Percentiles rank a stretch among this genome's conserved stretches.
Conservation (phyloP, 1,140 invertebrate species). For the Anoplophora glabripennis region DNA sequence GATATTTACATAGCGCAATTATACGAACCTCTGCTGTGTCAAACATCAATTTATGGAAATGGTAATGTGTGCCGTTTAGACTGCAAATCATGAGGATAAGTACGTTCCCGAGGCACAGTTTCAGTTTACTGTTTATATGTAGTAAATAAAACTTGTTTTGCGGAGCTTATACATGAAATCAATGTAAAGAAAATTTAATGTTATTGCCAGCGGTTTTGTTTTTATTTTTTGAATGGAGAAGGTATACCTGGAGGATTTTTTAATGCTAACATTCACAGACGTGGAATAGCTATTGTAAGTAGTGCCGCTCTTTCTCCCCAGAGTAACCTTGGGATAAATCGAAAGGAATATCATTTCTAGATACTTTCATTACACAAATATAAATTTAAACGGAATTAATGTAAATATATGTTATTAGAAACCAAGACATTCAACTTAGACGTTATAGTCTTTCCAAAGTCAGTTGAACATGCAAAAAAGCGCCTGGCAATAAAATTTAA, state of each 20-base stretch:
- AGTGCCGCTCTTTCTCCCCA: too few relatives aligned
- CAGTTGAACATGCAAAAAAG: too few relatives aligned
- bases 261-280: too few relatives aligned
- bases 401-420: too few relatives aligned
- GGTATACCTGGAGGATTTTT: not conserved
- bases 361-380: too few relatives aligned
- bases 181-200: slow-evolving; percentile 11
- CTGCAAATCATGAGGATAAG: slow-evolving; percentile 8
- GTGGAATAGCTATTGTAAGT: too few relatives aligned
- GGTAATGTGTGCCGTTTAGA: not conserved
- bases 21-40: not conserved
- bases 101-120: not conserved
- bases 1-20: not conserved
- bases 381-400: too few relatives aligned
- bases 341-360: too few relatives aligned
- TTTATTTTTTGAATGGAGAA: not conserved
- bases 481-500: too few relatives aligned
- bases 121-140: slow-evolving; percentile 5
- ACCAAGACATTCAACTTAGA: too few relatives aligned
- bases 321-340: too few relatives aligned
- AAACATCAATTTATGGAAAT: not conserved
- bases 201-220: slow-evolving; percentile 6
- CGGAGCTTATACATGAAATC: not conserved
- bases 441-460: too few relatives aligned
- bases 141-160: slow-evolving; percentile 9